Base-by-base conservation (phyloP, 2,797 vertebrate species). In the Eutrigla gurnardus region DNA sequence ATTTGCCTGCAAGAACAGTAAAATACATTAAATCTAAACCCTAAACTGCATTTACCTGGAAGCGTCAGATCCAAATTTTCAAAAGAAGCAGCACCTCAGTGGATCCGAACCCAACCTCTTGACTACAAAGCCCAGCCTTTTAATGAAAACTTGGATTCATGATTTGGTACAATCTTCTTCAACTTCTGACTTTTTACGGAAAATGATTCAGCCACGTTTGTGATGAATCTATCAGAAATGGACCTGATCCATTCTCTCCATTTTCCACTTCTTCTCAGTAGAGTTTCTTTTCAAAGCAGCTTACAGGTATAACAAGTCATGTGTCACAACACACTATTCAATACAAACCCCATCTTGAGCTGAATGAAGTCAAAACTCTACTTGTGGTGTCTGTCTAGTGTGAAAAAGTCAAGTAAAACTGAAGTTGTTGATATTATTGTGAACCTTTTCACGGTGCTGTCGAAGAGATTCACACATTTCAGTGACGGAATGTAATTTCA, bases 181-280 rank as follows among this genome's bases (percentile, higher is more conserved):
- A 58, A 52, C 17, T 53, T 36, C 17, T 9, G 47, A 17, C 69
- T 60, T 57, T 40, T 25, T 14, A 35, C 15, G 11, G 36, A 49
- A 46, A 62, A 40, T 4, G 37, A 54, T 75, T 47, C 32, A n/a
- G 3, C 57, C 60, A 47, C 49, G 5, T 53, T 17, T 64, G 72
- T 73, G 66, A 78, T 36, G 35, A 64, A 79, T 77, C 40, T 36
- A 32, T 80, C 52, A 62, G 37, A 68, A 10, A 5, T 25, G 14
- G 54, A 17, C 17, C 25, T 1, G 5, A 75, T 53, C 60, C 36
- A 36, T 57, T 45, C 13, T 71, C 15, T 65, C 3, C 15, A 33
- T 43, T 65, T 42, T 0, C 32, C 49, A 47, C 15, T 43, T 66
- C 15, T 59, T 7, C 32, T 60, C 45, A 13, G 39, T 25, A 42